Evolutionary conservation across 2,888 invertebrate genomes (phyloP).

Genomic region (Lasioglossum figueresi): DNA sequence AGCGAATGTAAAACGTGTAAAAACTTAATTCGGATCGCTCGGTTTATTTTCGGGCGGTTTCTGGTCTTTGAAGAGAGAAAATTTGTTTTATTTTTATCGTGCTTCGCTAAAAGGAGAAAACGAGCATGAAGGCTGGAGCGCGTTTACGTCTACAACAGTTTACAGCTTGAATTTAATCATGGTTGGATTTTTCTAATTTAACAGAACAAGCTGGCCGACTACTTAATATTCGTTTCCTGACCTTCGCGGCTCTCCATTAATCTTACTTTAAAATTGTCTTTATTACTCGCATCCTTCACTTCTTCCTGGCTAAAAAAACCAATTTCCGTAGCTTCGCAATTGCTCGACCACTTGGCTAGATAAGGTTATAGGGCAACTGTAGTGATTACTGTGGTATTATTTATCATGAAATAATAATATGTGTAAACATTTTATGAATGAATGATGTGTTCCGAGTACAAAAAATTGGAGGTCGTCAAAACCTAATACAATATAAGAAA

Average conservation of each 20-base stretch:
- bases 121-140: not conserved
- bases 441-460: too few relatives aligned
- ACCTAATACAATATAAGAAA: too few relatives aligned
- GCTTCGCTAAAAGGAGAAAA: not conserved
- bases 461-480: too few relatives aligned
- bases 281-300: not conserved
- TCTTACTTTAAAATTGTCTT: not conserved
- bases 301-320: not conserved
- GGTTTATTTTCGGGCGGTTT: not conserved
- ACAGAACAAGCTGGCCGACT: not conserved
- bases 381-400: too few relatives aligned
- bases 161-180: conserved; percentile 25
- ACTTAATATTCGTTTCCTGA: conserved; percentile 2
- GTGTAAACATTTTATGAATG: too few relatives aligned
- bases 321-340: not conserved
- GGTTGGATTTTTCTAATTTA: conserved; percentile 15
- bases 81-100: not conserved
- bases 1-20: not conserved
- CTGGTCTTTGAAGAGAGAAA: not conserved
- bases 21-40: not conserved
- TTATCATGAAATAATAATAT: too few relatives aligned
- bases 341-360: not conserved
- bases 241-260: not conserved
- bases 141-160: conserved; percentile 4
- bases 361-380: too few relatives aligned